These are phyloP conservation scores for Falcunculus frontatus DNA, from an alignment of 2,113 vertebrate species.

Conservation along the genomic window DNA sequence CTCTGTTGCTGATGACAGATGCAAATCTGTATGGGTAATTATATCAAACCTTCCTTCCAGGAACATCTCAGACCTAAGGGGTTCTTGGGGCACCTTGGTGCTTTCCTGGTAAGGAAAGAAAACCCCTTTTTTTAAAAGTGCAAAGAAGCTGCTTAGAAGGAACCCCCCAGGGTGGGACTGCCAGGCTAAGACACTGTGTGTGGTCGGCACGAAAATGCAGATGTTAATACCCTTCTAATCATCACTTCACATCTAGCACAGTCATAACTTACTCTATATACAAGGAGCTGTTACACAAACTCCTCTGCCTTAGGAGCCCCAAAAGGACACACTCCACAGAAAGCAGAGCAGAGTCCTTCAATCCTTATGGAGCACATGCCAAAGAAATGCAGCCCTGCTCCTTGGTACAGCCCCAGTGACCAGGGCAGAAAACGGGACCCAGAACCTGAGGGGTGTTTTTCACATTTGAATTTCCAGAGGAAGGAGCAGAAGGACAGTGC, in stretches of 20 bases:
- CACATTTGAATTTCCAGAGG: neutral
- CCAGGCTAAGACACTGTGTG: neutral
- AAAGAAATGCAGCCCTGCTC: neutral
- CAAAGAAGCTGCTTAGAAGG: neutral
- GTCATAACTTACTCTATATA: neutral
- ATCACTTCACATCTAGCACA: neutral
- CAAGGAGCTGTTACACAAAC: neutral
- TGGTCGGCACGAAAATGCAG: neutral
- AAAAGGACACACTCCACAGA: neutral
- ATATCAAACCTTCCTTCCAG: neutral
- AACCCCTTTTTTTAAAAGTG: fast-evolving
- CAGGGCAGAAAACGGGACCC: neutral
- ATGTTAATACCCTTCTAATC: neutral
- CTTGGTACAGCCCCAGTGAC: neutral
- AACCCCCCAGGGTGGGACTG: neutral
- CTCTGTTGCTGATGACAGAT: neutral
- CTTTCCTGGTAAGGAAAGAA: neutral
- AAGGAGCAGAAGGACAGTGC: neutral
- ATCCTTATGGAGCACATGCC: neutral
- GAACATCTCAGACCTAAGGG: neutral
- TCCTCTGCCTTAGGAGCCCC: neutral
- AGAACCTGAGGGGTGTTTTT: neutral
- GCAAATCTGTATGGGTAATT: neutral
- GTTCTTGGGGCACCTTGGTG: neutral
- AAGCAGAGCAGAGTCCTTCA: neutral